Evolutionary conservation across 2,113 vertebrate genomes (phyloP).

Genomic region (Anser cygnoides): DNA sequence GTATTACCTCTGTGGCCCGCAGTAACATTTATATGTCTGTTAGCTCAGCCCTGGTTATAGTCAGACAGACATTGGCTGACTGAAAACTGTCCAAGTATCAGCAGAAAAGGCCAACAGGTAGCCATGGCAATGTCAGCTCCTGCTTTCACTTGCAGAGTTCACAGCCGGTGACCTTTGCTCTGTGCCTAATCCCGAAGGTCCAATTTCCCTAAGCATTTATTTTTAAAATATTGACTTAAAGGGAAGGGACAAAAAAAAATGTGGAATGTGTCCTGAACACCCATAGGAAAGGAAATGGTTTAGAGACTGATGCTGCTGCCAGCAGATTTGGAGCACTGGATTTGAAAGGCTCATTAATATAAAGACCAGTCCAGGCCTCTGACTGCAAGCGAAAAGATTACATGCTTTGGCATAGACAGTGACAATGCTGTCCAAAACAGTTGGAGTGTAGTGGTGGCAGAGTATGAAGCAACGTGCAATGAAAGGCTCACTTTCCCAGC

Average conservation of each 20-base stretch:
- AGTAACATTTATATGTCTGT: not conserved
- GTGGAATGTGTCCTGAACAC: not conserved
- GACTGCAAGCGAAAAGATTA: not conserved
- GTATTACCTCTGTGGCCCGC: not conserved
- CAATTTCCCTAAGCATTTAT: not conserved
- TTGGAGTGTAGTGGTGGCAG: no score
- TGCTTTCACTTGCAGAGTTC: not conserved
- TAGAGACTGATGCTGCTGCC: not conserved
- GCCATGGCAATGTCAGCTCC: not conserved
- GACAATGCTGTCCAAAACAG: not conserved
- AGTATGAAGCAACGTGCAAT: accelerated
- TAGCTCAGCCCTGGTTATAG: not conserved
- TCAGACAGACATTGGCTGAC: not conserved
- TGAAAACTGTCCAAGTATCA: not conserved
- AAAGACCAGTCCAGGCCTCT: not conserved
- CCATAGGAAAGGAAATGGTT: not conserved
- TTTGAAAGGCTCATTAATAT: not conserved
- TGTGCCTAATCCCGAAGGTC: not conserved
- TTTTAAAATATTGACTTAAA: constrained; percentile 12
- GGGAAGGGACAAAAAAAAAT: not conserved
- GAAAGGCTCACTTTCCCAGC: not conserved
- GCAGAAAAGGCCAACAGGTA: not conserved
- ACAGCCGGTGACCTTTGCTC: not conserved
- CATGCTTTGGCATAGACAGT: not conserved
- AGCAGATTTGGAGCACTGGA: not conserved